Percentiles rank a stretch among this genome's conserved stretches.
Conservation (phyloP, 2,888 invertebrate species). For the Stegophylla sp. region DNA sequence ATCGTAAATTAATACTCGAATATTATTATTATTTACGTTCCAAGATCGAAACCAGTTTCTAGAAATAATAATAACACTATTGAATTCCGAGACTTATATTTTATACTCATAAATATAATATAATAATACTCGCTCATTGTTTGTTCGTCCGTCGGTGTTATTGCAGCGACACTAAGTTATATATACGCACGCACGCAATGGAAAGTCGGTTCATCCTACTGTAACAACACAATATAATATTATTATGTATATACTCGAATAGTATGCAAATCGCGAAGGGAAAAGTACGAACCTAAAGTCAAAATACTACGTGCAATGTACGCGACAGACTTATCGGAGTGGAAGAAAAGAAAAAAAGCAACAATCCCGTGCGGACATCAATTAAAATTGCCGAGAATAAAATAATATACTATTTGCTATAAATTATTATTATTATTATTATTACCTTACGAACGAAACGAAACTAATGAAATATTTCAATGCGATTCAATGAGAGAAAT, state of each 20-base stretch:
- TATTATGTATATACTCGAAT: not conserved
- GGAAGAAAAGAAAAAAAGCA: not conserved
- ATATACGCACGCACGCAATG: too few species aligned
- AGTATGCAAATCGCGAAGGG: slow-evolving; percentile 7
- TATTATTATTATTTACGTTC: too few species aligned
- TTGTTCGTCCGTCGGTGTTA: slow-evolving; percentile 1
- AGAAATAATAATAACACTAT: not conserved
- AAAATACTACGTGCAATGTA: too few species aligned
- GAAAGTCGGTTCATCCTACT: not conserved
- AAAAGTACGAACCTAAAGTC: not conserved
- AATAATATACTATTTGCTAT: not conserved
- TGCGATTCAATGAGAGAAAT: not conserved
- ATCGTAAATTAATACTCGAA: too few species aligned
- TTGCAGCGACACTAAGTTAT: slow-evolving; percentile 13
- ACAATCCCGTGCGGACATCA: slow-evolving; percentile 1
- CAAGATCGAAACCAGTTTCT: not conserved
- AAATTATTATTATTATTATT: too few species aligned
- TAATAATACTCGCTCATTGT: slow-evolving; percentile 4
- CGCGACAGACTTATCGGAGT: too few species aligned
- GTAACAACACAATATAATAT: too few species aligned
- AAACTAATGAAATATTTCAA: not conserved
- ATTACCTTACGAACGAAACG: not conserved
- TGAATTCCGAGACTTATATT: not conserved
- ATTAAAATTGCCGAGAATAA: not conserved
- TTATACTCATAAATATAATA: too few species aligned